Evolutionary conservation across 2,797 vertebrate genomes (phyloP).

Genomic region (Gymnodraco acuticeps): DNA sequence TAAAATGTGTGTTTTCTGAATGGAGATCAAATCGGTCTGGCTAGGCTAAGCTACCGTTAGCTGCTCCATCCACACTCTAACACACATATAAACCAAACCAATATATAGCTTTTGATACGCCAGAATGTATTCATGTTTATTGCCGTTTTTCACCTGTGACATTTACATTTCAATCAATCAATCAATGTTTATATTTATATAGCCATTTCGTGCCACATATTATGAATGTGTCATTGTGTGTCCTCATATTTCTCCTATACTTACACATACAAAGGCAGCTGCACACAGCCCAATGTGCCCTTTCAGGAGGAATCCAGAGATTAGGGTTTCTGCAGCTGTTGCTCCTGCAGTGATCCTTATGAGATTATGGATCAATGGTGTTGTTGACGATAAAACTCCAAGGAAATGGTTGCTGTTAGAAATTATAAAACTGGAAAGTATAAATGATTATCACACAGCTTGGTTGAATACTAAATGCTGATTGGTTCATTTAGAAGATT

Average conservation of each 20-base stretch:
- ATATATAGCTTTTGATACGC: conserved; percentile 7
- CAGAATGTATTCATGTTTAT: conserved; percentile 24
- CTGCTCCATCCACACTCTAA: too few relatives aligned
- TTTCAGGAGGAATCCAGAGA: conserved; percentile 28
- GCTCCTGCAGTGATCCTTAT: background rate
- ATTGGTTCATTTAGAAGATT: too few relatives aligned
- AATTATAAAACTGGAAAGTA: background rate
- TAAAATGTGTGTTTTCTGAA: too few relatives aligned
- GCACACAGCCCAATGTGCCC: conserved; percentile 25
- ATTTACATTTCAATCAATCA: conserved; percentile 22
- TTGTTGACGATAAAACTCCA: background rate
- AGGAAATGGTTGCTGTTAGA: background rate
- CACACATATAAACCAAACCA: background rate
- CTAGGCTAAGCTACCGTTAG: too few relatives aligned
- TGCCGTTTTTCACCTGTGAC: conserved; percentile 27
- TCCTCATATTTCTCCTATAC: conserved; percentile 13
- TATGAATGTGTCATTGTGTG: conserved; percentile 12
- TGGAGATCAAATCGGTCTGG: too few relatives aligned
- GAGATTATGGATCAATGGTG: conserved; percentile 2
- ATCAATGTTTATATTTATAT: too few relatives aligned
- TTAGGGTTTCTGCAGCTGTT: conserved; percentile 17
- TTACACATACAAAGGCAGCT: conserved; percentile 13
- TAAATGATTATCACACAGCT: background rate
- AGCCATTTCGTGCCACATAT: background rate
- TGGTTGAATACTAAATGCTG: too few relatives aligned